Evolutionary conservation across 2,113 vertebrate species (phyloP), one percentile per base, ranked within the genome.

Genomic region (Phocoena phocoena): DNA sequence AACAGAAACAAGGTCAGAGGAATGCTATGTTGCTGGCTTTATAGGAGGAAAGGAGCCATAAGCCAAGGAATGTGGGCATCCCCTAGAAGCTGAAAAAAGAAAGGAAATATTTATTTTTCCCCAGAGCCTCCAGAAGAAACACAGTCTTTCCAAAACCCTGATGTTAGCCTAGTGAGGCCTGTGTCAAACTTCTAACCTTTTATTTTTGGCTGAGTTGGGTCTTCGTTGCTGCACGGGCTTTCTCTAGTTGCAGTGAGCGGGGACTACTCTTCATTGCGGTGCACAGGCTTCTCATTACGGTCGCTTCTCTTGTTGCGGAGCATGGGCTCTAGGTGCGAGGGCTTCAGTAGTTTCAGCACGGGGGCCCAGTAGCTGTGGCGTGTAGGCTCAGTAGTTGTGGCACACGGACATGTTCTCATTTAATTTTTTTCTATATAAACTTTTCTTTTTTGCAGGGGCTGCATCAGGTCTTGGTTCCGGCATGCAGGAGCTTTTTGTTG

Each of bases 1-100:
- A 65, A 89, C 58, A 44, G 28, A 74, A 83, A 31, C 36, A 77
- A 38, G 47, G 44, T 74, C 79, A 44, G 68, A 94, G 58, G 38
- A 83, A 83, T 44, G n/a, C 38, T 55, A 7, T 26, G 28, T 74
- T 55, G 41, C 26, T 65, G 44, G 26, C 44, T 94, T 74, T 63
- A 28, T 62, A 94, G 31, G 33, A 31, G 21, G 58, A 94, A 71
- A 41, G 26, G 36, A 53, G 38, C 50, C 2, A 14, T 8, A 11
- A 77, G 73, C 36, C 73, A 87, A 87, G 63, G 53, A 70, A 80
- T 81, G 65, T 41, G 10, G 36, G 83, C 38, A 70, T 36, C 38
- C 28, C 21, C 60, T 58, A 47, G 15, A 79, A 87, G 50, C 36
- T 70, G 73, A 13, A 36, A 93, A 41, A 93, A 55, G n/a, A 41